A percentile compares a stretch with the other conserved stretches of the same genome.
phyloP scores from a whole-genome alignment of 2,113 vertebrate genomes.

The Oncorhynchus keta region DNA sequence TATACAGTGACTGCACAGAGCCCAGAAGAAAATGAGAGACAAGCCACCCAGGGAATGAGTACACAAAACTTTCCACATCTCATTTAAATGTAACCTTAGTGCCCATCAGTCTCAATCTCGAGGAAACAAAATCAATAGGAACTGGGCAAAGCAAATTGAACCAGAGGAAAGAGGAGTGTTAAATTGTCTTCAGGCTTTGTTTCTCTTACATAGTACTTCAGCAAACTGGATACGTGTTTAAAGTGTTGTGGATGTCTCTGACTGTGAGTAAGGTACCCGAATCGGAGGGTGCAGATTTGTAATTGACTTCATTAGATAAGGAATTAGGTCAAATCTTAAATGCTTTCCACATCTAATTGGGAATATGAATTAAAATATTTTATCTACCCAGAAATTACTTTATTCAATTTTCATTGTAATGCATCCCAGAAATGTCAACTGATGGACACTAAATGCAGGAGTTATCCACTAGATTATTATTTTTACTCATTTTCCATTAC shows the following conservation, averaged over 20 bases:
- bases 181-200: neutral
- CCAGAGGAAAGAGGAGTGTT: conserved; percentile 9
- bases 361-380: neutral
- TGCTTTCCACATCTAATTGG: too few relatives aligned
- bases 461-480: neutral
- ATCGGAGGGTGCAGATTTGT: neutral
- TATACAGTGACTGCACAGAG: conserved; percentile 47
- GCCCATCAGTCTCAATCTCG: conserved; percentile 35
- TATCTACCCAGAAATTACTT: neutral
- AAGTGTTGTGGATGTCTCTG: neutral
- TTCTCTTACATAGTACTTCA: conserved; percentile 7
- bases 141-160: conserved; percentile 23
- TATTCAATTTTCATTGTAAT: neutral
- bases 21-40: conserved; percentile 18
- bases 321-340: neutral
- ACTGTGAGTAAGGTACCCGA: neutral
- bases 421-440: neutral
- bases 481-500: neutral
- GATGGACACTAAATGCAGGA: neutral
- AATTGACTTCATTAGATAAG: neutral
- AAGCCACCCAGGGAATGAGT: conserved; percentile 17
- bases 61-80: conserved; percentile 26
- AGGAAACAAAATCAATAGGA: conserved; percentile 37
- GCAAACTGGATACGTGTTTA: neutral
- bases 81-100: conserved; percentile 28